Conservation (phyloP, 2,888 invertebrate genomes). For the Harmothoe impar region DNA sequence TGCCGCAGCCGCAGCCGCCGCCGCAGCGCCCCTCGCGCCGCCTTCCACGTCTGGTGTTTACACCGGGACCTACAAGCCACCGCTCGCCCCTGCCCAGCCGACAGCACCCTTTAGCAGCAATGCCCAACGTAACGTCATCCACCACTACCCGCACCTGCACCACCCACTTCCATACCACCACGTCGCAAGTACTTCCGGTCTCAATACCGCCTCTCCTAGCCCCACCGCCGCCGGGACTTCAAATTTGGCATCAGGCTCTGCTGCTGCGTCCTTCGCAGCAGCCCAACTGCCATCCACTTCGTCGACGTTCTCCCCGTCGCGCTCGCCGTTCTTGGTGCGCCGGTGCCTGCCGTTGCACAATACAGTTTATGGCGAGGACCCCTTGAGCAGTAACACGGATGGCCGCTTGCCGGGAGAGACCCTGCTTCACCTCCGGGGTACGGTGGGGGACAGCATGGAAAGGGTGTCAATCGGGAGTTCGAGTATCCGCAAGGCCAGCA, state of each 20-base stretch:
- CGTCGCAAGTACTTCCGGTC: not conserved
- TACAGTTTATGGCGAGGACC: not conserved
- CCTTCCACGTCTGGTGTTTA: not conserved
- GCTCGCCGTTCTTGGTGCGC: not conserved
- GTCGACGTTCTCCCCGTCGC: not conserved
- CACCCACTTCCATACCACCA: not conserved
- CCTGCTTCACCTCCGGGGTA: constrained; percentile 33
- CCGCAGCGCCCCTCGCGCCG: constrained; percentile 33
- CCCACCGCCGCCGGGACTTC: constrained; percentile 2
- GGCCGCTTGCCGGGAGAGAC: constrained; percentile 48
- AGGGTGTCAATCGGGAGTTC: constrained; percentile 52
- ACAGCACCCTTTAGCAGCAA: not conserved
- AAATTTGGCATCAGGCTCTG: not conserved
- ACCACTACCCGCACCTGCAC: not conserved
- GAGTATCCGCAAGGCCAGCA: constrained; percentile 54
- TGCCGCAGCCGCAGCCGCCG: not conserved
- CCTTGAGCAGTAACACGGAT: constrained; percentile 39
- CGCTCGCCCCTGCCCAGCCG: not conserved
- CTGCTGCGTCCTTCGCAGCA: constrained; percentile 2
- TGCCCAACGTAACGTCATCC: not conserved
- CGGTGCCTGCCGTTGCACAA: constrained; percentile 37
- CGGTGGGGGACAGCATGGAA: constrained; percentile 56
- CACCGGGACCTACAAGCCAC: not conserved
- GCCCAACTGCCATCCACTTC: not conserved
- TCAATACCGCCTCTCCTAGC: not conserved